Conservation (phyloP, 1,140 invertebrate species). For the Lepidurus apus region DNA sequence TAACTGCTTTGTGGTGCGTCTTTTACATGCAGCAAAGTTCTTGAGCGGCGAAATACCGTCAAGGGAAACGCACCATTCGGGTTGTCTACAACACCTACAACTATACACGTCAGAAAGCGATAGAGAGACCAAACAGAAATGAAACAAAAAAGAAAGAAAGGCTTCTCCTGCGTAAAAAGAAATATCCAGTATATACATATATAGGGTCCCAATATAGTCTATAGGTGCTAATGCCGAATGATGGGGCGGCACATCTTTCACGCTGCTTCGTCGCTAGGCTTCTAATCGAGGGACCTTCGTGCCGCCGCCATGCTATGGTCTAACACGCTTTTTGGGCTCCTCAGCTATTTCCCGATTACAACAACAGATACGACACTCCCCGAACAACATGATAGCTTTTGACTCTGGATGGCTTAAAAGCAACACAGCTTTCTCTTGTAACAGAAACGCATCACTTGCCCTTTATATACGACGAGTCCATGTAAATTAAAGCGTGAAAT, state of each 20-base stretch:
- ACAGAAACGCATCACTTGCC: background rate
- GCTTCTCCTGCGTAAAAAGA: background rate
- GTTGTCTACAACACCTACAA: background rate
- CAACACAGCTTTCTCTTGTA: constrained; percentile 14
- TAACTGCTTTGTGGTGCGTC: too few relatives aligned
- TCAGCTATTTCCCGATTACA: background rate
- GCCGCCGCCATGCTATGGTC: constrained; percentile 12
- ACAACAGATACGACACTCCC: background rate
- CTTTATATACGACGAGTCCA: background rate
- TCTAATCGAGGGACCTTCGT: constrained; percentile 6
- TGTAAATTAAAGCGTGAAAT: constrained; percentile 10
- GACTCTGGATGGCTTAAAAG: background rate
- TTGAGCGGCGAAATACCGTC: too few relatives aligned
- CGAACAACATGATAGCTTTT: background rate
- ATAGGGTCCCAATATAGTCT: constrained; percentile 3
- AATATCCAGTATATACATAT: background rate
- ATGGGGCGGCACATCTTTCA: constrained; percentile 20
- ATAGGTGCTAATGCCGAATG: constrained; percentile 21
- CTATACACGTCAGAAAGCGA: background rate
- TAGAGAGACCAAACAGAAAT: background rate
- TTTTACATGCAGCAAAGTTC: too few relatives aligned
- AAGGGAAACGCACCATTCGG: background rate
- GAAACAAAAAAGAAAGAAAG: background rate
- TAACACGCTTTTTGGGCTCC: background rate
- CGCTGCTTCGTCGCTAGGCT: constrained; percentile 7